Percentiles rank a stretch among this genome's conserved stretches.
Evolutionary conservation across 2,797 vertebrate species (phyloP).

Genomic region (Pelobates cultripes): DNA sequence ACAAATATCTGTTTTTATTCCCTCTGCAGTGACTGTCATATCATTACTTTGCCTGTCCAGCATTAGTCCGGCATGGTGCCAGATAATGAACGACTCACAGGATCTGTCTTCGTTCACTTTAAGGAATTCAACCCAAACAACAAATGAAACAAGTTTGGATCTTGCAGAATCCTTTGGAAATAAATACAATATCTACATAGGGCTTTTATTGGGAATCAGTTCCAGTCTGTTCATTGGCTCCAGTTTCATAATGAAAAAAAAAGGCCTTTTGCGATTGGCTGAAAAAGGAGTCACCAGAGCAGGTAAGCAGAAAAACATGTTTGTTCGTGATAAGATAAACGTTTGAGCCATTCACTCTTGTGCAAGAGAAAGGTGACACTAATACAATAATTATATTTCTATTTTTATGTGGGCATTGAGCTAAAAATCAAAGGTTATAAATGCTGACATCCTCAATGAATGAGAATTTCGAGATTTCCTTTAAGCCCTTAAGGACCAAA

Average conservation of each 20-base stretch:
- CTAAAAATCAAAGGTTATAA: no score
- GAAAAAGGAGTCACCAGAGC: conserved; percentile 71
- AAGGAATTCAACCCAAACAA: conserved; percentile 43
- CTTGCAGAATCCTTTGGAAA: conserved; percentile 53
- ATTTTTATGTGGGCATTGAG: no score
- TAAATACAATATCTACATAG: conserved; percentile 68
- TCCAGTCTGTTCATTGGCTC: conserved; percentile 78
- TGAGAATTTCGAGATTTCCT: no score
- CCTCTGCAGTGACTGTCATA: conserved; percentile 64
- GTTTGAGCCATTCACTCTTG: background rate
- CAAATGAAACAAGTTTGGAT: conserved; percentile 28
- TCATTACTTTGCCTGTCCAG: conserved; percentile 61
- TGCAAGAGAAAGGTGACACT: background rate
- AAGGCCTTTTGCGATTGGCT: conserved; percentile 76
- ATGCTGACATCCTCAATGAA: no score
- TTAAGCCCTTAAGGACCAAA: no score
- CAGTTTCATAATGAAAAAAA: conserved; percentile 81
- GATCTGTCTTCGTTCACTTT: conserved; percentile 28
- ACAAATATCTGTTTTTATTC: no score
- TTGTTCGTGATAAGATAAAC: conserved; percentile 34
- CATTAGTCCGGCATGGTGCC: conserved; percentile 66
- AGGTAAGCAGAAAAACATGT: conserved; percentile 64
- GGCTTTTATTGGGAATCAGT: conserved; percentile 68
- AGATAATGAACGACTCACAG: conserved; percentile 67
- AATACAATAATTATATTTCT: no score